These are phyloP conservation scores for Bombus pascuorum DNA, from an alignment of 1,140 invertebrate genomes.

Conservation along the genomic window DNA sequence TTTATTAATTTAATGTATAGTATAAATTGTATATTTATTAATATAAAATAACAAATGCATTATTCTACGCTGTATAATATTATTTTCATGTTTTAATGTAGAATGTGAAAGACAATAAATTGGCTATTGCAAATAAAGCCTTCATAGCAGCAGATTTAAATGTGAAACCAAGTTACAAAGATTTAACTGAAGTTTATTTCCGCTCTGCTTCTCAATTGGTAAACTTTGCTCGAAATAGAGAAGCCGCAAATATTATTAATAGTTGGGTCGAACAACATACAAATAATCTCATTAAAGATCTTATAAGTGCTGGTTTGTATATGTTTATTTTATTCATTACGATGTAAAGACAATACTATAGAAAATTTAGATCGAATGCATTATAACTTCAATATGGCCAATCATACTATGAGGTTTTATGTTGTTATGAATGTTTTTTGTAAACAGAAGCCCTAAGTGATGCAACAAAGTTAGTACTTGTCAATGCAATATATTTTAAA, in stretches of 20 bases:
- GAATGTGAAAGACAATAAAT: slow-evolving; percentile 70
- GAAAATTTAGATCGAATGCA: neutral
- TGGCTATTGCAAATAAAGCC: slow-evolving; percentile 75
- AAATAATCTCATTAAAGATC: slow-evolving; percentile 83
- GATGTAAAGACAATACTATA: neutral
- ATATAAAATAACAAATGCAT: neutral
- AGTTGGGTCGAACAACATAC: slow-evolving; percentile 83
- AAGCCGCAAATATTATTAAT: slow-evolving; percentile 82
- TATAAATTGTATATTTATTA: no score
- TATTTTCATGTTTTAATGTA: slow-evolving; percentile 50
- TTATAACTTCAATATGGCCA: neutral
- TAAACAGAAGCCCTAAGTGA: slow-evolving; percentile 78
- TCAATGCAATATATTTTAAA: slow-evolving; percentile 95
- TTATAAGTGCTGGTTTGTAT: slow-evolving; percentile 79
- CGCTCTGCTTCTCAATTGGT: slow-evolving; percentile 66
- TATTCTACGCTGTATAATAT: neutral
- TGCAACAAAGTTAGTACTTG: slow-evolving; percentile 86
- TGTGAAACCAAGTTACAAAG: slow-evolving; percentile 64
- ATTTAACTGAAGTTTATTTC: slow-evolving; percentile 63
- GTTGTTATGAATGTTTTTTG: neutral
- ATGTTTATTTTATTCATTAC: neutral
- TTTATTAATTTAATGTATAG: neutral
- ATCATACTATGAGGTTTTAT: neutral
- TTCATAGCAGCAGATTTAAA: slow-evolving; percentile 58
- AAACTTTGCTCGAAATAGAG: slow-evolving; percentile 72